A percentile compares a stretch with the other conserved stretches of the same genome.
phyloP scores from a whole-genome alignment of 2,797 vertebrate genomes.

The Erithacus rubecula region DNA sequence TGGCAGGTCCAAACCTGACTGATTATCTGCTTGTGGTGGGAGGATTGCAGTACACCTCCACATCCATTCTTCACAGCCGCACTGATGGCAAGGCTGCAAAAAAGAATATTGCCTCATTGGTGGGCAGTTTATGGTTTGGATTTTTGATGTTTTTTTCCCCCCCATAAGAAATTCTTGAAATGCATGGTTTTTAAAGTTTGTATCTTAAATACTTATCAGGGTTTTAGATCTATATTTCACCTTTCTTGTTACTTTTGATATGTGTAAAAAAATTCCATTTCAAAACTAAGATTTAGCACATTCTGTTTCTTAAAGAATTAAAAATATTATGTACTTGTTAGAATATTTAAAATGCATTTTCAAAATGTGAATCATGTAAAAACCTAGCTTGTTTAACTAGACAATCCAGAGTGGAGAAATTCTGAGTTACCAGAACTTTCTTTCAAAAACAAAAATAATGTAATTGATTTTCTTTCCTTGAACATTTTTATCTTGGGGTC shows the following conservation, averaged over 20 bases:
- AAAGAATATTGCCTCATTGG: neutral
- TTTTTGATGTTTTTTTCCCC: neutral
- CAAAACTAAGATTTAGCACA: neutral
- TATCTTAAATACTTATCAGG: neutral
- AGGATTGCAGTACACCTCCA: too few relatives aligned
- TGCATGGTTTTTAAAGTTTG: neutral
- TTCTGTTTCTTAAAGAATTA: neutral
- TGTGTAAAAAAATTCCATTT: neutral
- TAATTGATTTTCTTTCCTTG: neutral
- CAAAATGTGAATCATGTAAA: neutral
- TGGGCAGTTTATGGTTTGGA: accelerated
- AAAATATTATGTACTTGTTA: neutral
- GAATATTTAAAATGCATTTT: neutral
- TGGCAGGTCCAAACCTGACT: neutral
- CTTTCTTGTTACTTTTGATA: neutral
- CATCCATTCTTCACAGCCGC: accelerated
- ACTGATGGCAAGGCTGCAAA: too few relatives aligned
- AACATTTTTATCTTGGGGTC: neutral
- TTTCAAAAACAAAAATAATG: neutral
- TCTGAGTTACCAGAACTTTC: neutral
- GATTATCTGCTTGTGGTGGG: too few relatives aligned
- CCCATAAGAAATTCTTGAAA: neutral
- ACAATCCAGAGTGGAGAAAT: neutral
- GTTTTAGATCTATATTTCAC: neutral
- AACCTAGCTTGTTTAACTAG: neutral